A percentile compares a stretch with the other conserved stretches of the same genome.
Evolutionary conservation across 1,140 invertebrate genomes (phyloP).

Genomic region (Calosoma granatense): DNA sequence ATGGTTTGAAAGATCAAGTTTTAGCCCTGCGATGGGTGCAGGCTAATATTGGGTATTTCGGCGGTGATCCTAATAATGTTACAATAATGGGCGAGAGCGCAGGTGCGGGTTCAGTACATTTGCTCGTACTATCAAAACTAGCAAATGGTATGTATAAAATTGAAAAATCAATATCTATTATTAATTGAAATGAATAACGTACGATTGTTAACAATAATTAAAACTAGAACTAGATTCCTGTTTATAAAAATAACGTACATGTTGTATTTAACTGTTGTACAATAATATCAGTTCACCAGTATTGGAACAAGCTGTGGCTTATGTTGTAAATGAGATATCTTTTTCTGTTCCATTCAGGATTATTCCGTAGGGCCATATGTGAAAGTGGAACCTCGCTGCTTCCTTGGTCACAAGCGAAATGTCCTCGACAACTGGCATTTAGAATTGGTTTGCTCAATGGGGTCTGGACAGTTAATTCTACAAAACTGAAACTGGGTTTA

Average conservation of each 20-base stretch:
- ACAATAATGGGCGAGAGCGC: slow-evolving; percentile 21
- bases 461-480: background rate
- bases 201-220: too few relatives aligned
- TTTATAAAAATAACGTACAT: too few relatives aligned
- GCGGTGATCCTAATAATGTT: slow-evolving; percentile 21
- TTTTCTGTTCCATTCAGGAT: too few relatives aligned
- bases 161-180: too few relatives aligned
- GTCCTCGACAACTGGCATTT: background rate
- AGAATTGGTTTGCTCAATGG: background rate
- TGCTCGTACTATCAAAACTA: slow-evolving; percentile 15
- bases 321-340: too few relatives aligned
- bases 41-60: slow-evolving; percentile 28
- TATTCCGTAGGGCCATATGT: background rate
- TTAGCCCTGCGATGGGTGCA: slow-evolving; percentile 35
- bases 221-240: too few relatives aligned
- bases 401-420: background rate
- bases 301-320: too few relatives aligned
- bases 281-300: too few relatives aligned
- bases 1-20: slow-evolving; percentile 38
- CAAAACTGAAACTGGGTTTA: background rate
- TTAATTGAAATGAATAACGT: too few relatives aligned
- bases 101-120: slow-evolving; percentile 17
- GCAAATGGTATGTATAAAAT: slow-evolving; percentile 18
- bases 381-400: background rate
- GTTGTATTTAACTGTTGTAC: too few relatives aligned